These are phyloP conservation scores for Lepilemur septentrionalis DNA, from an alignment of 2,797 vertebrate genomes.

Conservation along the genomic window DNA sequence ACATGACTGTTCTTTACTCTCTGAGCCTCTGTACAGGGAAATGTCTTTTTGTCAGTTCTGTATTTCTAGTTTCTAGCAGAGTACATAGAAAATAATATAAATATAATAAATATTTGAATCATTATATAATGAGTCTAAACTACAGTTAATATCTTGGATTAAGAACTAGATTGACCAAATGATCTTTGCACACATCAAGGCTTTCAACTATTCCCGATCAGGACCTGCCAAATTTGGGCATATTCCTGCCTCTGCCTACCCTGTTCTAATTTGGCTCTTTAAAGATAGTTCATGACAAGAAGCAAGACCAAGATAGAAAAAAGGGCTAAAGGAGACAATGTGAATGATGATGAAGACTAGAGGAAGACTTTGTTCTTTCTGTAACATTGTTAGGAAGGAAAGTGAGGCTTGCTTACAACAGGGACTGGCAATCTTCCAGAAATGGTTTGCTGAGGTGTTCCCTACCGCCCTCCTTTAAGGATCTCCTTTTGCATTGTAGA, in stretches of 20 bases:
- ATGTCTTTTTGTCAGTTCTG: constrained; percentile 20
- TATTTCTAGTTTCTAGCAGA: background rate
- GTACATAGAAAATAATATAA: background rate
- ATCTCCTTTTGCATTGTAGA: background rate
- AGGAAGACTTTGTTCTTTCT: background rate
- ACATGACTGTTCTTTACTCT: background rate
- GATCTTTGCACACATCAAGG: background rate
- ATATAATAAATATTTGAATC: background rate
- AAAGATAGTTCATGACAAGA: background rate
- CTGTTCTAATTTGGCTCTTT: background rate
- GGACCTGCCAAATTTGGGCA: background rate
- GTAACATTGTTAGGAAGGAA: background rate
- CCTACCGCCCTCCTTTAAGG: background rate
- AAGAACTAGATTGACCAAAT: background rate
- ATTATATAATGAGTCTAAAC: background rate
- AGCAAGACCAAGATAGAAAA: background rate
- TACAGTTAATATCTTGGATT: background rate
- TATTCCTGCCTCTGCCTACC: background rate
- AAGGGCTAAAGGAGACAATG: background rate
- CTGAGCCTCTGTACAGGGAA: background rate
- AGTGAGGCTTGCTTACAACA: background rate
- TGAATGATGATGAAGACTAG: background rate
- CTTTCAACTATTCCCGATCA: background rate
- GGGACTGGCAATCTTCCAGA: background rate
- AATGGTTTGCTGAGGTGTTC: background rate